Conservation (phyloP, 2,888 invertebrate genomes). For the Lydus trimaculatus region DNA sequence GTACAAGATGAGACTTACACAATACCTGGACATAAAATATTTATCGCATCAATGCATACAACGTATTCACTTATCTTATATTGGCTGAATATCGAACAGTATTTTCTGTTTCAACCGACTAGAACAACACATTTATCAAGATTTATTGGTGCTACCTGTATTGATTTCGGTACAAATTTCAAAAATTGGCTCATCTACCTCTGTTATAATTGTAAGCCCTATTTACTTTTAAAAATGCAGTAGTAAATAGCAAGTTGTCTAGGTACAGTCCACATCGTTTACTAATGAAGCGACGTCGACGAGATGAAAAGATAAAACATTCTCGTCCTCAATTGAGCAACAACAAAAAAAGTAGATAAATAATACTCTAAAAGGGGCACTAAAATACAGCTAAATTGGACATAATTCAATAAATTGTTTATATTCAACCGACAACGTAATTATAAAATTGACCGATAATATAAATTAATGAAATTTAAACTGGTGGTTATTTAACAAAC, state of each 20-base stretch:
- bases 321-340: background rate
- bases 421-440: background rate
- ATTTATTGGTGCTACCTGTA: background rate
- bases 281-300: background rate
- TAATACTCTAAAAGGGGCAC: background rate
- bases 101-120: background rate
- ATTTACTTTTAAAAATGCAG: too few relatives aligned
- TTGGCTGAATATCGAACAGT: background rate
- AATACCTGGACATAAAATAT: background rate
- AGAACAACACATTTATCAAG: background rate
- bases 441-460: background rate
- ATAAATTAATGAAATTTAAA: background rate
- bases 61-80: conserved; percentile 4
- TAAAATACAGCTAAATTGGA: too few relatives aligned
- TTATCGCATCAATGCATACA: conserved; percentile 1
- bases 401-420: background rate
- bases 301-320: background rate
- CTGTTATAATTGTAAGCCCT: too few relatives aligned
- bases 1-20: background rate
- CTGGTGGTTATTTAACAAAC: background rate
- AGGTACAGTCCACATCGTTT: conserved; percentile 2
- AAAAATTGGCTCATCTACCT: background rate
- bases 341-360: background rate
- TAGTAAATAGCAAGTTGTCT: background rate
- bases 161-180: background rate